phyloP scores from a whole-genome alignment of 2,797 vertebrate genomes.

The Halcyon badia region DNA sequence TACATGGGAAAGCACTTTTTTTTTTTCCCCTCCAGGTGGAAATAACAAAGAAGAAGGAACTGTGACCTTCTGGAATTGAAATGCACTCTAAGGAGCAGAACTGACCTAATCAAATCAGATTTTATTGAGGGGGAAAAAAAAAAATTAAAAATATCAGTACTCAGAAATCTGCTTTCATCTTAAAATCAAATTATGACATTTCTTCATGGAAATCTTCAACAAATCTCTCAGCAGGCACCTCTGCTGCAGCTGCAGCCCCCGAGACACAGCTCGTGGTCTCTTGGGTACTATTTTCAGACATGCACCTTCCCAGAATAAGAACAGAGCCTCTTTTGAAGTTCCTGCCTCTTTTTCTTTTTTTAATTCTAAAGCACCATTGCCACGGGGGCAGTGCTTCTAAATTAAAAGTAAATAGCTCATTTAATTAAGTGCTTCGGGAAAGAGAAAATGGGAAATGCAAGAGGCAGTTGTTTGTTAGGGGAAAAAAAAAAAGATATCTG shows the following conservation, averaged over 20 bases:
- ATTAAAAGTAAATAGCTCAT: conserved; percentile 71
- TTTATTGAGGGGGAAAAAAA: neutral
- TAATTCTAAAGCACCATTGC: neutral
- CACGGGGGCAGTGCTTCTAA: conserved; percentile 30
- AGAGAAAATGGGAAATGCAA: conserved; percentile 38
- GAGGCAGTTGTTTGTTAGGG: neutral
- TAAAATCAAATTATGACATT: conserved; percentile 19
- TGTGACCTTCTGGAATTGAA: neutral
- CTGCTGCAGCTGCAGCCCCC: neutral
- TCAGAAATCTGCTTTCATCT: conserved; percentile 10
- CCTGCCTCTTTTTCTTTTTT: too few relatives aligned
- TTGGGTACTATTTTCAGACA: neutral
- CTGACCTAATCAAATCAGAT: neutral
- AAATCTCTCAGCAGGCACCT: neutral
- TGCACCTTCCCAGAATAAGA: neutral
- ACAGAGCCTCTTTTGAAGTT: neutral
- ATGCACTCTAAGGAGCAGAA: conserved; percentile 15
- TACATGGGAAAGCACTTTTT: neutral
- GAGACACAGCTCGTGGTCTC: neutral
- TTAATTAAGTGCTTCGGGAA: conserved; percentile 63
- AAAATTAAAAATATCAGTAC: neutral
- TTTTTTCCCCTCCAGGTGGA: neutral
- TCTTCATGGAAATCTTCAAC: neutral
- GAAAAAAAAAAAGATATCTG: neutral
- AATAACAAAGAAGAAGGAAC: neutral